phyloP scores from a whole-genome alignment of 2,113 vertebrate genomes.

The Quiscalus mexicanus region DNA sequence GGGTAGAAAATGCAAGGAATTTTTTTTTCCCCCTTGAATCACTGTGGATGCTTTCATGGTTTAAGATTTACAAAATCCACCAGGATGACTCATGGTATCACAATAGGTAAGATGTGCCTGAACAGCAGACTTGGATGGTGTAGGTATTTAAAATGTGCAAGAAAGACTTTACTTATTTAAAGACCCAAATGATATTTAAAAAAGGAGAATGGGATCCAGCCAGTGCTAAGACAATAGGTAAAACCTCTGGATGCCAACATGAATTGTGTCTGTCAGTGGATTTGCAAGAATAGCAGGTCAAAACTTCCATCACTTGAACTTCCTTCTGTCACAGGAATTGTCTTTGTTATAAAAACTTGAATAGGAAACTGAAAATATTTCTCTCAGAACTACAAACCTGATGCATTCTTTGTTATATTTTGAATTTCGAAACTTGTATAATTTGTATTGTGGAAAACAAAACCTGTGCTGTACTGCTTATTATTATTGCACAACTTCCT shows the following conservation, averaged over 20 bases:
- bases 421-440: neutral
- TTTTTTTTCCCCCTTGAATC: neutral
- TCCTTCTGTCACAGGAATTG: neutral
- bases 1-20: neutral
- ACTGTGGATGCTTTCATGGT: neutral
- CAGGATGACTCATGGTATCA: neutral
- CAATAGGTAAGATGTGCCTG: neutral
- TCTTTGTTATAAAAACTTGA: neutral
- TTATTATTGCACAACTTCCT: neutral
- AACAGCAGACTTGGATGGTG: neutral
- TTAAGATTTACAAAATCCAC: neutral
- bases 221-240: neutral
- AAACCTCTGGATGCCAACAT: neutral
- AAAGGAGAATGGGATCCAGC: neutral
- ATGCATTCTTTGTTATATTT: neutral
- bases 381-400: neutral
- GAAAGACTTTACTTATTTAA: neutral
- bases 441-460: neutral
- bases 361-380: neutral
- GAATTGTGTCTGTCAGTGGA: neutral
- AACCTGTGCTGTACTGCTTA: neutral
- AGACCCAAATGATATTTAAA: neutral
- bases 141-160: neutral
- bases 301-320: neutral
- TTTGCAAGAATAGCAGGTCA: neutral